A percentile compares a stretch with the other conserved stretches of the same genome.
These are phyloP conservation scores for Lottia gigantea DNA, from an alignment of 2,888 invertebrate species.

Conservation along the genomic window DNA sequence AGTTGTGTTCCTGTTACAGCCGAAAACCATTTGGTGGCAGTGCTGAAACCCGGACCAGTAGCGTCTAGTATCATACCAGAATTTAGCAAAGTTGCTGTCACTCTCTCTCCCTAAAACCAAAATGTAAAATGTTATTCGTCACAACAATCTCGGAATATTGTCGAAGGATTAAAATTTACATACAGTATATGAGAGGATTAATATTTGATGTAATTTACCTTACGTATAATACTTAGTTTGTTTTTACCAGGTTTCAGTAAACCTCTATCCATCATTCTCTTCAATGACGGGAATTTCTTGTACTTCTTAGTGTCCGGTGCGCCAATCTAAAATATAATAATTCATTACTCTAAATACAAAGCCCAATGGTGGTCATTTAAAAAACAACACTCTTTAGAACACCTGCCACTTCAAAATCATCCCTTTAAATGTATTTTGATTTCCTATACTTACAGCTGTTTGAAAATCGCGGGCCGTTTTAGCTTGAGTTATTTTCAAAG, in stretches of 20 bases:
- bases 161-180: too few species aligned
- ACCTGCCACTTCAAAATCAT: too few species aligned
- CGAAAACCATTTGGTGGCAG: neutral
- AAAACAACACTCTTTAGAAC: too few species aligned
- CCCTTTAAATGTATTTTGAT: too few species aligned
- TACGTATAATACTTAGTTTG: neutral
- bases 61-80: neutral
- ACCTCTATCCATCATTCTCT: neutral
- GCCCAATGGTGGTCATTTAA: too few species aligned
- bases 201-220: neutral
- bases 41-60: neutral
- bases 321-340: too few species aligned
- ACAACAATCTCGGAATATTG: too few species aligned
- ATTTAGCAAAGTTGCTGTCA: neutral
- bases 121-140: too few species aligned
- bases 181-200: too few species aligned
- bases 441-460: too few species aligned
- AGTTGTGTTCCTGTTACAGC: neutral
- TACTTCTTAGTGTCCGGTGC: too few species aligned
- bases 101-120: neutral
- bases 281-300: neutral
- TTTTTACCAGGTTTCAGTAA: neutral
- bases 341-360: too few species aligned
- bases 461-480: neutral
- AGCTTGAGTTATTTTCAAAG: neutral